Base-by-base conservation (phyloP, 2,797 vertebrate species). In the Scomberomorus guttatus region DNA sequence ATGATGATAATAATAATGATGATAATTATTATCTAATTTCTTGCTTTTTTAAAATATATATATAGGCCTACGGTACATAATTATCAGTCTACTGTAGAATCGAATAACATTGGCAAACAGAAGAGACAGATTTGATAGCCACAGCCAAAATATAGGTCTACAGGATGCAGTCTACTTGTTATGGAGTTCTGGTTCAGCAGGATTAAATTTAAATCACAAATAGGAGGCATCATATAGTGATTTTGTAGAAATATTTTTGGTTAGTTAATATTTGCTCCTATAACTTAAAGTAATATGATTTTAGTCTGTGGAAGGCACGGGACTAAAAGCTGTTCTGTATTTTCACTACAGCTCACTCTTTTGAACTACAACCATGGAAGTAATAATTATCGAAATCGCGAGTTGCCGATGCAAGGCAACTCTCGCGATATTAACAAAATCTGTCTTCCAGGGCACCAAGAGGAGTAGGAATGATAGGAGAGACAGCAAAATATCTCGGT, bases 371-470 rank as follows among this genome's bases (percentile, higher is more conserved):
- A 67, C 0, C n/a, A 79, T 75, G 75, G 74, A 68, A 9, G 60
- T 10, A 46, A 24, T 20, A 32, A 24, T 44, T 48, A 17, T 58
- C 37, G 17, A 48, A 48, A 48, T 48, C 46, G 1, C 15, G 46
- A 20, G 11, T 24, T 64, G 29, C 20, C 59, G 37, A 5, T 22
- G n/a, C n/a, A 39, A 4, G 5, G n/a, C 4, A 82, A 46, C 13
- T 92, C 87, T 95, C 95, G 95, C 95, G 95, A 94, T 90, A 87
- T 57, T 82, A 42, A 15, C n/a, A 10, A 15, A 60, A 50, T 22
- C 52, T 12, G 80, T 82, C 87, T 87, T 90, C 85, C 81, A 50
- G 88, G 79, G 87, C 87, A 91, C 76, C 80, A 55, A 88, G 85
- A 90, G 84, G 75, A 87, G 69, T 52, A 52, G 79, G 73, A 81